Evolutionary conservation across 2,888 invertebrate species (phyloP).

Genomic region (Hypercompe scribonia): DNA sequence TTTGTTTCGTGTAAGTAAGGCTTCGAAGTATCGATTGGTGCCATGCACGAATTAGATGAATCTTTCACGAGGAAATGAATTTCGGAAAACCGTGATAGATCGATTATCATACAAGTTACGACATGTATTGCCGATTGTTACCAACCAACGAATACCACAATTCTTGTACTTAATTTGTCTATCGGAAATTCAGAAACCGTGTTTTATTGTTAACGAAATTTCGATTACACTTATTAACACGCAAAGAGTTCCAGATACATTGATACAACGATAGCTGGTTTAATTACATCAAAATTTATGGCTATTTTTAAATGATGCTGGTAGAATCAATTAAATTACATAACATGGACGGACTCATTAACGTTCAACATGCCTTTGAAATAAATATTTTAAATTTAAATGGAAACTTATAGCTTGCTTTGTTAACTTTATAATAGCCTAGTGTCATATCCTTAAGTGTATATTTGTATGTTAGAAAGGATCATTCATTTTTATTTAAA

Average conservation of each 20-base stretch:
- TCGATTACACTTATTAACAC: slow-evolving; percentile 38
- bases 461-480: no score
- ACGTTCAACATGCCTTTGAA: no score
- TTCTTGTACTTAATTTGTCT: slow-evolving; percentile 40
- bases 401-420: no score
- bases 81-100: slow-evolving; percentile 19
- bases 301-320: not conserved
- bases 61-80: not conserved
- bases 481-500: no score
- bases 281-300: not conserved
- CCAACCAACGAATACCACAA: slow-evolving; percentile 40
- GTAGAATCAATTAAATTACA: no score
- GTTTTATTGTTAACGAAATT: slow-evolving; percentile 43
- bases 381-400: no score
- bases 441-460: no score
- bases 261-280: not conserved
- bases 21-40: not conserved
- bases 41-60: not conserved
- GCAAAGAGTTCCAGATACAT: slow-evolving; percentile 22
- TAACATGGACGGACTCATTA: no score
- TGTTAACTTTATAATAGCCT: no score
- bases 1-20: not conserved
- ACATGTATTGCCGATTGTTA: slow-evolving; percentile 43
- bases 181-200: slow-evolving; percentile 49
- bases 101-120: slow-evolving; percentile 36